A percentile compares a stretch with the other conserved stretches of the same genome.
Conservation (phyloP, 2,113 vertebrate species). For the Seriola quinqueradiata region DNA sequence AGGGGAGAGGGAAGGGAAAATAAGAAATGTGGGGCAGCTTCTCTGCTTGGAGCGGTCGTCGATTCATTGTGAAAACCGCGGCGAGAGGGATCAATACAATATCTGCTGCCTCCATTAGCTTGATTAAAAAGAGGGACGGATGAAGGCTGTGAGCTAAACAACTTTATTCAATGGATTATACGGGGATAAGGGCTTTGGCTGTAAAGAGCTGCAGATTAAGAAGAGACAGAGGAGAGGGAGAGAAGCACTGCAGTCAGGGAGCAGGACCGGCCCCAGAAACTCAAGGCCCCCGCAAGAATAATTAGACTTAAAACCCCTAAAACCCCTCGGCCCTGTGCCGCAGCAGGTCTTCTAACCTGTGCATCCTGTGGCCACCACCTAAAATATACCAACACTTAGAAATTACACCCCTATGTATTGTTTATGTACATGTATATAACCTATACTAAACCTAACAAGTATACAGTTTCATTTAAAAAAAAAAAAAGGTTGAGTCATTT, state of each 20-base stretch:
- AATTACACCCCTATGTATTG: not conserved
- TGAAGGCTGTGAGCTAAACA: constrained; percentile 85
- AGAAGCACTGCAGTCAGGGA: constrained; percentile 51
- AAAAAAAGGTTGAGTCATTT: too few relatives aligned
- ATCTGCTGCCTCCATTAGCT: constrained; percentile 93
- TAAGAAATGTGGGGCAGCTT: constrained; percentile 82
- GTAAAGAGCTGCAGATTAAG: constrained; percentile 82
- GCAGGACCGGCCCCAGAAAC: not conserved
- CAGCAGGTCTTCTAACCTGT: too few relatives aligned
- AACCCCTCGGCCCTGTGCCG: too few relatives aligned
- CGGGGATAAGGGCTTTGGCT: constrained; percentile 83
- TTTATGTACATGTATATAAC: too few relatives aligned
- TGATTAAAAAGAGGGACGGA: constrained; percentile 89
- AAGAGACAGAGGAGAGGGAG: constrained; percentile 78
- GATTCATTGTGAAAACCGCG: constrained; percentile 85
- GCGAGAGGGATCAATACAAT: constrained; percentile 92
- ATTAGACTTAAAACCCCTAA: too few relatives aligned
- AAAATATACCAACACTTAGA: not conserved
- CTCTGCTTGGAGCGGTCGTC: constrained; percentile 86
- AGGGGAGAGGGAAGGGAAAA: constrained; percentile 61
- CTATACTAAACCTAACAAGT: too few relatives aligned
- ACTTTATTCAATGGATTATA: constrained; percentile 92
- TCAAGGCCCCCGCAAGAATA: too few relatives aligned
- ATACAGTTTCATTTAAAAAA: too few relatives aligned
- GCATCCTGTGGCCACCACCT: not conserved